Conservation (phyloP, 2,113 vertebrate species). For the Eclectus roratus region DNA sequence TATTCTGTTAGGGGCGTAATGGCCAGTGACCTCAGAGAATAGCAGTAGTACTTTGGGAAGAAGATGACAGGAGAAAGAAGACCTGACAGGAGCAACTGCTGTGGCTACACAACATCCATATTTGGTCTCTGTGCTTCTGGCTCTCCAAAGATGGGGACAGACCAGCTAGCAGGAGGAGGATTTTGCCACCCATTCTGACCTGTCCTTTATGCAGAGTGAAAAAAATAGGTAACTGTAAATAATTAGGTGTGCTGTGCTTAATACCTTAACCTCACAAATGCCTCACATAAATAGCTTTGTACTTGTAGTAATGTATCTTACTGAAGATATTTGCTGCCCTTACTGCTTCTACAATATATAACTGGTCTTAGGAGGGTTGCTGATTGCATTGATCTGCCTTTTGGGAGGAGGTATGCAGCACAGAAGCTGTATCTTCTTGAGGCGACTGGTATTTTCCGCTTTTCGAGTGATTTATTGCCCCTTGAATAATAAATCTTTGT, state of each 20-base stretch:
- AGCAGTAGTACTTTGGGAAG: background rate
- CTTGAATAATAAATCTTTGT: background rate
- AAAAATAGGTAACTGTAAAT: background rate
- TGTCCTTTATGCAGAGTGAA: background rate
- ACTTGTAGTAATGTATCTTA: background rate
- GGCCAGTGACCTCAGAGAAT: background rate
- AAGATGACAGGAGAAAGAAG: background rate
- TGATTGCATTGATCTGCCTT: background rate
- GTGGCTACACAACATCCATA: background rate
- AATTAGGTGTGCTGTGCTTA: background rate
- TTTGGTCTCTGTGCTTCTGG: background rate
- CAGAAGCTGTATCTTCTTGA: background rate
- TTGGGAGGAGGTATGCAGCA: background rate
- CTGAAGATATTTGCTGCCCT: background rate
- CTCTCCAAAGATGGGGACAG: background rate
- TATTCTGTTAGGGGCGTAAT: background rate
- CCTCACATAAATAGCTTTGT: background rate
- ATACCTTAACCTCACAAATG: background rate
- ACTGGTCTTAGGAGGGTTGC: background rate
- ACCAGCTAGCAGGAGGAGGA: background rate
- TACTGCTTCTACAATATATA: background rate
- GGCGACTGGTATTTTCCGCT: background rate
- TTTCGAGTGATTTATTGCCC: background rate
- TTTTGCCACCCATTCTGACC: background rate
- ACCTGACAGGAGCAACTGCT: background rate